These are phyloP conservation scores for Laticauda laticaudata DNA, from an alignment of 2,113 vertebrate genomes.

Conservation along the genomic window DNA sequence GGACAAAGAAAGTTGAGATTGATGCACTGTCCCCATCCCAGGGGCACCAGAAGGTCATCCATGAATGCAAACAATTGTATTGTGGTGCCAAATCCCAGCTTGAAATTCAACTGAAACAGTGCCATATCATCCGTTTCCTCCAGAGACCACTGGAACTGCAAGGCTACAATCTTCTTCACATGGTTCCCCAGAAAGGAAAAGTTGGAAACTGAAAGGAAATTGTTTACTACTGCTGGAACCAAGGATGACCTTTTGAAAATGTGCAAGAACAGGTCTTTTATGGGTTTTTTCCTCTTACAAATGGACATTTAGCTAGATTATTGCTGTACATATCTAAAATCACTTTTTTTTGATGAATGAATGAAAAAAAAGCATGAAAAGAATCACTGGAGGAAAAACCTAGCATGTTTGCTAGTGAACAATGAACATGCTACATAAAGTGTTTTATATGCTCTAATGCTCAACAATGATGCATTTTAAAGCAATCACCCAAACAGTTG, in stretches of 20 bases:
- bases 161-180: not conserved
- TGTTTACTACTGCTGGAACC: not conserved
- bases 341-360: not conserved
- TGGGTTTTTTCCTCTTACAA: not conserved
- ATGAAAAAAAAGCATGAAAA: not conserved
- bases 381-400: not conserved
- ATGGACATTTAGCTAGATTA: not conserved
- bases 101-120: not conserved
- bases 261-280: not conserved
- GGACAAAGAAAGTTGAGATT: not conserved
- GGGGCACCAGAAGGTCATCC: not conserved
- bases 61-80: not conserved
- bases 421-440: not conserved
- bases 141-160: not conserved
- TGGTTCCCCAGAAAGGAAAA: not conserved
- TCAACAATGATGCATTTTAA: not conserved
- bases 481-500: not conserved
- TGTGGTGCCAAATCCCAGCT: not conserved
- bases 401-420: not conserved
- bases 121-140: not conserved
- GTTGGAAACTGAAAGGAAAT: not conserved
- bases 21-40: not conserved
- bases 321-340: not conserved
- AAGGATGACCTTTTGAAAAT: not conserved
- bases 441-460: not conserved